A percentile compares a stretch with the other conserved stretches of the same genome.
Conservation (phyloP, 2,113 vertebrate species). For the Cacatua alba region DNA sequence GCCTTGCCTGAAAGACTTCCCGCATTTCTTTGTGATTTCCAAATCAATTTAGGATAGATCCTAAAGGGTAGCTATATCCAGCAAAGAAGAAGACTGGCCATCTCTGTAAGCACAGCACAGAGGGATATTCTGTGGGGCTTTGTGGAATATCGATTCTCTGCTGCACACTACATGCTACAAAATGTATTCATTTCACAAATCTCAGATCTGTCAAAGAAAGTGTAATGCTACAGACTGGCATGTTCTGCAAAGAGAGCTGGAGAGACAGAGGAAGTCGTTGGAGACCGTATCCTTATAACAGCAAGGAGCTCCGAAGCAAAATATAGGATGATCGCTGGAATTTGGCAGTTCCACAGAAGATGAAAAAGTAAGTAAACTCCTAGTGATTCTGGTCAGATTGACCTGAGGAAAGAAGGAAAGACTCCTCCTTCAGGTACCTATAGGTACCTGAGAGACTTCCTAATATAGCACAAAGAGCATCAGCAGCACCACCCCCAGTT, state of each 20-base stretch:
- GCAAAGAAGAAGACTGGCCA: not conserved
- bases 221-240: rapidly evolving
- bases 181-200: not conserved
- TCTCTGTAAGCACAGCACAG: not conserved
- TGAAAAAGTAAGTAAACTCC: not conserved
- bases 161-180: not conserved
- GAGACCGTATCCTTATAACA: not conserved
- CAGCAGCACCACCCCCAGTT: not conserved
- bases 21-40: not conserved
- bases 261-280: not conserved
- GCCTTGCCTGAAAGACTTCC: not conserved
- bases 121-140: not conserved
- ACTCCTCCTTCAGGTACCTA: not conserved
- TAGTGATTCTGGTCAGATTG: not conserved
- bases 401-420: not conserved
- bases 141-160: not conserved
- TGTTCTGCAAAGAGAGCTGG: not conserved
- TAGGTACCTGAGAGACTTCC: not conserved
- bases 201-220: not conserved
- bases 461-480: not conserved
- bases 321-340: rapidly evolving
- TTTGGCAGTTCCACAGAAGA: not conserved
- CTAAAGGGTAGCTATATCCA: not conserved
- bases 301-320: not conserved
- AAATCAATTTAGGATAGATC: not conserved